These are phyloP conservation scores for Saccopteryx bilineata DNA, from an alignment of 2,113 vertebrate species.

Conservation along the genomic window DNA sequence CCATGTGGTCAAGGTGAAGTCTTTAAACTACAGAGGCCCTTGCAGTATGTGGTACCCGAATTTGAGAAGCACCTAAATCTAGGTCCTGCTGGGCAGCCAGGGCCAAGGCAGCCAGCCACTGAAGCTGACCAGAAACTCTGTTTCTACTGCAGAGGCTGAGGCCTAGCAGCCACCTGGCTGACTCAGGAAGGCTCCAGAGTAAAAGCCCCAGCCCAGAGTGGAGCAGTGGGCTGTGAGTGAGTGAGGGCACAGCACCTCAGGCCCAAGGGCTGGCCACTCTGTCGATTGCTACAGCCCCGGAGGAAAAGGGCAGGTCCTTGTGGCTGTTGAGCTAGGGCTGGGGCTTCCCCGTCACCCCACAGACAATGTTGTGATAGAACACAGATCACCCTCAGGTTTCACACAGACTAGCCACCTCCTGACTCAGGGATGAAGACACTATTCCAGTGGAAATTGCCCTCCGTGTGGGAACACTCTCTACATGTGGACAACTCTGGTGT, in stretches of 20 bases:
- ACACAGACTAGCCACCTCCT: neutral
- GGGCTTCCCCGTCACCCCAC: too few species aligned
- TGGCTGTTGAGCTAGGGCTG: neutral
- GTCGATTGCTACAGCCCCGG: rapidly evolving
- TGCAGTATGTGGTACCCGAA: neutral
- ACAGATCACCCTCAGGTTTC: neutral
- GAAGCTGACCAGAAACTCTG: neutral
- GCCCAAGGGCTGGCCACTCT: neutral
- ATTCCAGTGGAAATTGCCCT: neutral
- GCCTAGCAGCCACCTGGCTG: neutral
- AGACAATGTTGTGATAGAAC: neutral
- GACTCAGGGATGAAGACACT: neutral
- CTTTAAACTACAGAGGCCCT: neutral
- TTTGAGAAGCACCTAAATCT: neutral
- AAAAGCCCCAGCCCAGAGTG: neutral
- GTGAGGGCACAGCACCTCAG: neutral
- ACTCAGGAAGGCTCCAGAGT: neutral
- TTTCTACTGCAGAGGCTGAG: neutral
- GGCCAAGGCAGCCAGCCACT: rapidly evolving
- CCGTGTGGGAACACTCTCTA: neutral
- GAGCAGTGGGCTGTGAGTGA: too few species aligned
- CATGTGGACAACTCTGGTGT: neutral
- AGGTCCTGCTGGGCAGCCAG: neutral
- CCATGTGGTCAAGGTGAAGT: neutral
- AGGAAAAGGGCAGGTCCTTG: neutral